Evolutionary conservation across 1,140 invertebrate genomes (phyloP), one percentile per base, ranked within the genome.

Genomic region (Drosophila erecta): DNA sequence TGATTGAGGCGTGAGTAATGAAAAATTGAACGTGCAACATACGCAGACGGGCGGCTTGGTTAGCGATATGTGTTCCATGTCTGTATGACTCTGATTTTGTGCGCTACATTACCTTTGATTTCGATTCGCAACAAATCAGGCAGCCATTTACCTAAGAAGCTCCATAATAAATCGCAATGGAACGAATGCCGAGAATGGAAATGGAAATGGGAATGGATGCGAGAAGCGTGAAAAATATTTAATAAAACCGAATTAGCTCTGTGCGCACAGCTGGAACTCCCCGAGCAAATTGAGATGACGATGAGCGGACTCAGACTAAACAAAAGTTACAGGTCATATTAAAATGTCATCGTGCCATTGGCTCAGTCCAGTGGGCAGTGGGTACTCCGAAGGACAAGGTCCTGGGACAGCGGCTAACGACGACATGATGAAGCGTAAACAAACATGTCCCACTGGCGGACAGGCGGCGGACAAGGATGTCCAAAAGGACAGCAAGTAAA

Each of bases 1-100:
- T 89, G 84, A 89, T 89, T 89, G 84, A 89, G 87, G 84, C 84
- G 89, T 89, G 85, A 89, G 76, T 90, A 89, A 89, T 89, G 80
- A 89, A 89, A 89, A 89, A 89, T 84, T 89, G 84, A 87, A 84
- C 67, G 83, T 81, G 71, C 65, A 61, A 81, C 75, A 53, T 53
- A 65, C 75, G 66, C 61, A 84, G 81, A 74, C 66, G 66, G 66
- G 47, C 30, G 44, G 33, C 30, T 24, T 37, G 58, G 44, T 37
- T 69, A 64, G 59, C 74, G 72, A 76, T 86, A 76, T 86, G 72
- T 87, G 78, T 85, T 78, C 77, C 60, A 78, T 67, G 83, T 83
- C 75, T 87, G 83, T 86, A 89, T 83, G 83, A 87, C 84, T 89
- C 80, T 89, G 84, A 90, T 90, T 89, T 89, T 90, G 78, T 90